Conservation (phyloP, 2,888 invertebrate genomes). For the Caenorhabditis sinica region DNA sequence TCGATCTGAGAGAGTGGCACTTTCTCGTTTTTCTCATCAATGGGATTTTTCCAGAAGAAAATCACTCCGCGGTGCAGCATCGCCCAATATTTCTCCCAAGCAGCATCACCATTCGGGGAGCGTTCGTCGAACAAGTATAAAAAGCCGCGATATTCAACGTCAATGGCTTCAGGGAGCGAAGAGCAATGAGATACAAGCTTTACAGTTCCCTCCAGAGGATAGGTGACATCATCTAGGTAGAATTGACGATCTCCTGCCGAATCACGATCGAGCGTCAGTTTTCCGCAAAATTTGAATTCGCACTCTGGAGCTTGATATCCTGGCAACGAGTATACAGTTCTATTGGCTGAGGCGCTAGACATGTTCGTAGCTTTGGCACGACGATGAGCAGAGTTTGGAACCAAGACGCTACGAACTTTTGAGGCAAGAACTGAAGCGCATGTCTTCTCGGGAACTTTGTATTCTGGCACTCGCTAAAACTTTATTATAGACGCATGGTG, state of each 20-base stretch:
- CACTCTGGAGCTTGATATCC: constrained; percentile 62
- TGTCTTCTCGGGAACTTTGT: constrained; percentile 63
- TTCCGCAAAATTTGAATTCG: constrained; percentile 68
- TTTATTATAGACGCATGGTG: neutral
- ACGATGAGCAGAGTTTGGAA: constrained; percentile 57
- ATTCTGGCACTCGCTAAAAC: constrained; percentile 61
- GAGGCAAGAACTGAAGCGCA: constrained; percentile 68
- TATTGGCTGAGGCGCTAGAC: constrained; percentile 25
- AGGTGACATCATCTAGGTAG: constrained; percentile 75
- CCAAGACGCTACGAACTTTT: constrained; percentile 65
- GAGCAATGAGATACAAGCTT: constrained; percentile 70
- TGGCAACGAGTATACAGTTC: constrained; percentile 52
- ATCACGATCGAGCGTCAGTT: constrained; percentile 64
- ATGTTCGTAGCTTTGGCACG: constrained; percentile 25
- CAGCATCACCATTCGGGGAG: constrained; percentile 59
- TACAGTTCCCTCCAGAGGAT: constrained; percentile 78
- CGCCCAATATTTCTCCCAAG: constrained; percentile 78
- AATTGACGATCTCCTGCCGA: constrained; percentile 66
- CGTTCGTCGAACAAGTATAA: constrained; percentile 71
- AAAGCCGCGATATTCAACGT: constrained; percentile 75
- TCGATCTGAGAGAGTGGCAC: constrained; percentile 74
- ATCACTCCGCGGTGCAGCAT: constrained; percentile 75
- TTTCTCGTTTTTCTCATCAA: constrained; percentile 72
- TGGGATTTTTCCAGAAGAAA: constrained; percentile 76
- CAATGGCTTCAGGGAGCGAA: constrained; percentile 72